A percentile compares a stretch with the other conserved stretches of the same genome.
These are phyloP conservation scores for Volucella zonaria DNA, from an alignment of 2,888 invertebrate species.

Conservation along the genomic window DNA sequence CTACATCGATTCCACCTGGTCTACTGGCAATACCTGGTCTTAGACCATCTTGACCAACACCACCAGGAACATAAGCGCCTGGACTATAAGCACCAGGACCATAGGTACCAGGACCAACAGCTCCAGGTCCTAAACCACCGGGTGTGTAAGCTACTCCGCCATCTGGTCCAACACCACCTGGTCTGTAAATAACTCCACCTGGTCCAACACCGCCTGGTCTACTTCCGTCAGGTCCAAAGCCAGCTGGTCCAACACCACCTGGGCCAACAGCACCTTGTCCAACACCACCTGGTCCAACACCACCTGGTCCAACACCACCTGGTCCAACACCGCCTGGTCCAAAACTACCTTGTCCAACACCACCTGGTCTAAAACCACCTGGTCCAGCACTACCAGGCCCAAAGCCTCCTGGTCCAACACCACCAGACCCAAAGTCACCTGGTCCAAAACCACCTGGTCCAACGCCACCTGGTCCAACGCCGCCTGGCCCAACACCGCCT, in stretches of 20 bases:
- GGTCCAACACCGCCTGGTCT: constrained; percentile 30
- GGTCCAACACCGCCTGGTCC: constrained; percentile 32
- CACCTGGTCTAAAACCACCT: constrained; percentile 55
- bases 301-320: constrained; percentile 14
- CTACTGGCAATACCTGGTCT: constrained; percentile 48
- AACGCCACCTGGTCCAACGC: constrained; percentile 9
- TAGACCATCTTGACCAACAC: constrained; percentile 11
- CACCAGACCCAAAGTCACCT: constrained; percentile 25
- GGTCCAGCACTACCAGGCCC: constrained; percentile 12
- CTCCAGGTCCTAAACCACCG: constrained; percentile 26
- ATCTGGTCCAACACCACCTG: constrained; percentile 27
- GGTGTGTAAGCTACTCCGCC: constrained; percentile 17
- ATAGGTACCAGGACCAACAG: constrained; percentile 38
- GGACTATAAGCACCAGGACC: constrained; percentile 62
- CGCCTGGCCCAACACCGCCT: constrained; percentile 32
- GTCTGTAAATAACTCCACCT: constrained; percentile 6
- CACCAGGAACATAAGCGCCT: constrained; percentile 37
- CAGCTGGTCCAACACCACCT: constrained; percentile 46
- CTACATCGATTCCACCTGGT: constrained; percentile 28
- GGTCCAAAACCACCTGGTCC: constrained; percentile 19
- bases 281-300: constrained; percentile 20
- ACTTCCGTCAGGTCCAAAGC: constrained; percentile 14
- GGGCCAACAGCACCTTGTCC: constrained; percentile 35
- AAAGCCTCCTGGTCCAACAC: constrained; percentile 23
- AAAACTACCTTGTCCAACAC: constrained; percentile 31